Evolutionary conservation across 1,140 invertebrate genomes (phyloP).

Genomic region (Oryzaephilus surinamensis): DNA sequence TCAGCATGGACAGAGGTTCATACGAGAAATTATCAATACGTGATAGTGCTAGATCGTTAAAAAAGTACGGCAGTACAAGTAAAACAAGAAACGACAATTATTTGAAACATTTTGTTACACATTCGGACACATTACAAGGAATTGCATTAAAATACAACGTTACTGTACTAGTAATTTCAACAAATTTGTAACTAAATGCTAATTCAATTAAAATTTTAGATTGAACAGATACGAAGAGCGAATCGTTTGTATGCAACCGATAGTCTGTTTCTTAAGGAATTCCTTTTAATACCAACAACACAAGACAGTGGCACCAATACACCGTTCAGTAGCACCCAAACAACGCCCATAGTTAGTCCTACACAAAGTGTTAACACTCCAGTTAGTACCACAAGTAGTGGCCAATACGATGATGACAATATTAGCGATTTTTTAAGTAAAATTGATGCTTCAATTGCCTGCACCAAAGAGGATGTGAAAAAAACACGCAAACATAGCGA

Average conservation of each 20-base stretch:
- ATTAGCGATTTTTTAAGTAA: constrained; percentile 75
- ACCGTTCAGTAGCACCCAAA: neutral
- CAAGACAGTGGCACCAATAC: constrained; percentile 39
- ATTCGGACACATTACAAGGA: constrained; percentile 83
- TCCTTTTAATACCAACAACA: constrained; percentile 70
- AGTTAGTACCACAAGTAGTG: constrained; percentile 8
- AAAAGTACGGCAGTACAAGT: constrained; percentile 83
- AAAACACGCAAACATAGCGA: constrained; percentile 64
- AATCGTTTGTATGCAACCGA: constrained; percentile 83
- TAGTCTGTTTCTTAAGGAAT: constrained; percentile 75
- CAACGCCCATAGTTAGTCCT: constrained; percentile 5
- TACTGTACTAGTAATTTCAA: constrained; percentile 55
- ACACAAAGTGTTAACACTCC: constrained; percentile 4
- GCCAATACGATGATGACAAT: constrained; percentile 48
- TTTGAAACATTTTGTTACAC: constrained; percentile 67
- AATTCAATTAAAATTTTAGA: constrained; percentile 43
- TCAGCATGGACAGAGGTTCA: constrained; percentile 59
- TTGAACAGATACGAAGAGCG: constrained; percentile 77
- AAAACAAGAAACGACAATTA: constrained; percentile 55
- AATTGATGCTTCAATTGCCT: constrained; percentile 78
- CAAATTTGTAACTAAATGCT: constrained; percentile 8
- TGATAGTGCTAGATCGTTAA: constrained; percentile 66
- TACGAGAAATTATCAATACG: constrained; percentile 77
- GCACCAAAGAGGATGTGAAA: constrained; percentile 74
- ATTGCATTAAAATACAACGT: constrained; percentile 86